These are phyloP conservation scores for Laupala kohalensis DNA, from an alignment of 1,140 invertebrate genomes.

Conservation along the genomic window DNA sequence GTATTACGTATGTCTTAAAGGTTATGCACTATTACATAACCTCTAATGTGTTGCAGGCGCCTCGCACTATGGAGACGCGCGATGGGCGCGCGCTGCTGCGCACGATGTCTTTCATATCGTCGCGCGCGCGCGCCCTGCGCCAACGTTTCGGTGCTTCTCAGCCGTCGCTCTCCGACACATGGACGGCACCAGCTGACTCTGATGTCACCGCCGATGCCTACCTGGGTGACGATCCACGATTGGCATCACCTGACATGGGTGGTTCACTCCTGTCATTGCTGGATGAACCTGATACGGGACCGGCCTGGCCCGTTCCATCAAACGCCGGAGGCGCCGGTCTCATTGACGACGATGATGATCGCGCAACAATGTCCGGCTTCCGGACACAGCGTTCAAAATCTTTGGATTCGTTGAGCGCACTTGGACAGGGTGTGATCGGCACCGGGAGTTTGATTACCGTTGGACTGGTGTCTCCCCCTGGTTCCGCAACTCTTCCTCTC, in stretches of 20 bases:
- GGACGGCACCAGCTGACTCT: constrained; percentile 10
- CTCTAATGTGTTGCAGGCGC: not conserved
- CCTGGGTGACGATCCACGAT: constrained; percentile 12
- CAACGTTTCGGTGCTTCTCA: constrained; percentile 20
- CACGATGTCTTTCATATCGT: constrained; percentile 15
- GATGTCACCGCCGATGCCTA: constrained; percentile 15
- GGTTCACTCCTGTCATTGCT: constrained; percentile 15
- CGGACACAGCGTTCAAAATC: constrained; percentile 13
- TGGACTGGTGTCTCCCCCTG: not conserved
- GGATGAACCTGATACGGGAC: constrained; percentile 3
- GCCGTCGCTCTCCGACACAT: constrained; percentile 19
- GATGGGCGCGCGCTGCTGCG: constrained; percentile 12
- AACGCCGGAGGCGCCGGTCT: not conserved
- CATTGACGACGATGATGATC: not conserved
- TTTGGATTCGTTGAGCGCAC: constrained; percentile 12
- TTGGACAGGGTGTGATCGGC: not conserved
- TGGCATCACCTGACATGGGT: constrained; percentile 20
- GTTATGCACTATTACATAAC: no score
- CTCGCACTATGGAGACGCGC: constrained; percentile 8
- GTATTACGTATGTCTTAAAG: no score
- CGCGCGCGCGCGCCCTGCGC: constrained; percentile 17
- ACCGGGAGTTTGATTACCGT: no score
- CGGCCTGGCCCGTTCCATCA: not conserved
- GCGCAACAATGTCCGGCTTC: not conserved
- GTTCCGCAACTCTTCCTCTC: not conserved